Evolutionary conservation across 2,113 vertebrate species (phyloP).

Genomic region (Cinclus mexicanus): DNA sequence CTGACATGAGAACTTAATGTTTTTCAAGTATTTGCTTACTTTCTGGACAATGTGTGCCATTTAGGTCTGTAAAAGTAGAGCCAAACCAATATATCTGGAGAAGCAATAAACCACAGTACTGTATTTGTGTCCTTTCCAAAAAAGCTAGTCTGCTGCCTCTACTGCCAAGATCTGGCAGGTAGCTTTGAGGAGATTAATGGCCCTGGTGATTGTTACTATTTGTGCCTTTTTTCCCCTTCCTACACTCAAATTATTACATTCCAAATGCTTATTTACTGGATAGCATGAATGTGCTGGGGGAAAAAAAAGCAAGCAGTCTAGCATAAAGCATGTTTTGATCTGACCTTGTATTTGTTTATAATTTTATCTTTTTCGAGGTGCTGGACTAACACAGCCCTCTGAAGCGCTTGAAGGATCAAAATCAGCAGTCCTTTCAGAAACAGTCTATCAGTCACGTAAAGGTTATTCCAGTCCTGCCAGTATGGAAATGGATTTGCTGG

Average conservation of each 20-base stretch:
- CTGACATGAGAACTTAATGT: not conserved
- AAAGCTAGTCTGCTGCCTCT: not conserved
- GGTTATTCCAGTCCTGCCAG: not conserved
- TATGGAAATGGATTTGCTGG: not conserved
- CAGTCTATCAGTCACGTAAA: not conserved
- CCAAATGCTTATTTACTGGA: constrained; percentile 3
- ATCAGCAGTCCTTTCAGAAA: not conserved
- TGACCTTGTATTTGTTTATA: not conserved
- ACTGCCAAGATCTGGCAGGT: constrained; percentile 50
- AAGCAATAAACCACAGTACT: constrained; percentile 16
- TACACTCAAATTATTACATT: not conserved
- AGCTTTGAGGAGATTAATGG: constrained; percentile 49
- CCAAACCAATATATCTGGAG: constrained; percentile 42
- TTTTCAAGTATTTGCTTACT: constrained; percentile 20
- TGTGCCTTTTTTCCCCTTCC: not conserved
- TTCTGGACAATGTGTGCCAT: constrained; percentile 4
- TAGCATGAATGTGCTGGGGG: not conserved
- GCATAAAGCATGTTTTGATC: not conserved
- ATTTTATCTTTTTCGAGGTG: not conserved
- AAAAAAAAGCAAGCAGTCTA: not conserved
- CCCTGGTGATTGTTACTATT: not conserved
- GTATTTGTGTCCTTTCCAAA: constrained; percentile 20
- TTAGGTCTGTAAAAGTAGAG: not conserved
- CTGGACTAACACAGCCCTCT: not conserved
- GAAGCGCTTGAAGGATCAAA: not conserved